Conservation (phyloP, 2,888 invertebrate genomes). For the Melanotus villosus region DNA sequence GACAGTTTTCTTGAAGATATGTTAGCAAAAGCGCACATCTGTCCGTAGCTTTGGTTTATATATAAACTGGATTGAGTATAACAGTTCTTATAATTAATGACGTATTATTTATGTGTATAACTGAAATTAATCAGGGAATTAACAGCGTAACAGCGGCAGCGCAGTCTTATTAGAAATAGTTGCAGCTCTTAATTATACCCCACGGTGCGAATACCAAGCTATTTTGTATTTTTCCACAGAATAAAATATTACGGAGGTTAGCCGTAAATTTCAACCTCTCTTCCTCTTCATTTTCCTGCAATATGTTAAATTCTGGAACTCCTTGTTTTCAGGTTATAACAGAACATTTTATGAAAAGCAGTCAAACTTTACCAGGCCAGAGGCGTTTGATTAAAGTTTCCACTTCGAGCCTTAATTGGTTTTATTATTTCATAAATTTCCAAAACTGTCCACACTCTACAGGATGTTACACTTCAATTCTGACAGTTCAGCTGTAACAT, state of each 20-base stretch:
- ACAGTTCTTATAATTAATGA: slow-evolving; percentile 3
- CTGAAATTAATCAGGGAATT: slow-evolving; percentile 26
- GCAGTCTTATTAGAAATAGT: slow-evolving; percentile 31
- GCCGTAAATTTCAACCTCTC: slow-evolving; percentile 4
- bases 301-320: background rate
- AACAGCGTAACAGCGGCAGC: slow-evolving; percentile 29
- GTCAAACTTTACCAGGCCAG: no score
- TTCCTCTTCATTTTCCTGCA: background rate
- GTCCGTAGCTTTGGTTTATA: background rate
- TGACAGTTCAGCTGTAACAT: no score
- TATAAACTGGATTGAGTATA: background rate
- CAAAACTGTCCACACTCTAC: no score
- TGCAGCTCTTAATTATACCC: slow-evolving; percentile 34
- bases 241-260: slow-evolving; percentile 19
- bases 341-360: no score
- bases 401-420: no score
- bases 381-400: no score
- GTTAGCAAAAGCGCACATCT: background rate
- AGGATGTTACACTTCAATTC: no score
- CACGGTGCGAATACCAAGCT: slow-evolving; percentile 25
- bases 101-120: slow-evolving; percentile 14
- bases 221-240: slow-evolving; percentile 18
- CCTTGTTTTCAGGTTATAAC: no score
- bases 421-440: no score
- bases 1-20: background rate